Conservation (phyloP, 2,797 vertebrate species). For the Moxostoma hubbsi region DNA sequence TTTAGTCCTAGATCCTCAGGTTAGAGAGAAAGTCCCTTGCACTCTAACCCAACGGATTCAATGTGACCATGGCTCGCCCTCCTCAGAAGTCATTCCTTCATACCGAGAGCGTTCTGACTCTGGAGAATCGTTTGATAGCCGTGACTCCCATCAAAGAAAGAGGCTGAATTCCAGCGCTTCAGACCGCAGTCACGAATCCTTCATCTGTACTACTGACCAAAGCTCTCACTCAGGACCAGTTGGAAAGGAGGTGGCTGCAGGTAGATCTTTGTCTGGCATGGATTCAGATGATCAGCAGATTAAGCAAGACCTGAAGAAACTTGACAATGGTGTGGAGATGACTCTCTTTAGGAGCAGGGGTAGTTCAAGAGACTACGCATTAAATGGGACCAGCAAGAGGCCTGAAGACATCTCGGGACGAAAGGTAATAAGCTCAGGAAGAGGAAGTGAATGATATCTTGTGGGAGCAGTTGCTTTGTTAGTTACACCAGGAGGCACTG, state of each 20-base stretch:
- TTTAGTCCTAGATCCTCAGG: constrained; percentile 78
- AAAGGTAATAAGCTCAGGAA: constrained; percentile 24
- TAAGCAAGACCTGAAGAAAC: background rate
- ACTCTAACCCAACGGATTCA: constrained; percentile 68
- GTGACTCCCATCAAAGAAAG: constrained; percentile 62
- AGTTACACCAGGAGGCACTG: constrained; percentile 68
- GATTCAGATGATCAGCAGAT: constrained; percentile 1
- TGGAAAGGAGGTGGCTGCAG: constrained; percentile 58
- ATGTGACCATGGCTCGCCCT: constrained; percentile 64
- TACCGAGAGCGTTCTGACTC: constrained; percentile 72
- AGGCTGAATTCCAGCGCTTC: constrained; percentile 73
- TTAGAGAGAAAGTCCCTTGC: constrained; percentile 69
- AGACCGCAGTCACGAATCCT: constrained; percentile 62
- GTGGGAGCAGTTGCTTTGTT: constrained; percentile 4
- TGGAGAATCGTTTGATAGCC: constrained; percentile 70
- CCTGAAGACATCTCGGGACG: background rate
- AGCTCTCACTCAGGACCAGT: constrained; percentile 63
- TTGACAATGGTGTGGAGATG: background rate
- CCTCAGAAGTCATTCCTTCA: constrained; percentile 68
- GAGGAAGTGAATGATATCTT: background rate
- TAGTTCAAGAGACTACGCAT: background rate
- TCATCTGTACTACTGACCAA: constrained; percentile 62
- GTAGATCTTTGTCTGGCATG: background rate
- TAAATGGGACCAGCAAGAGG: background rate
- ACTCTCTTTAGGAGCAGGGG: background rate